These are phyloP conservation scores for Oryzias curvinotus DNA, from an alignment of 2,113 vertebrate genomes.

Conservation along the genomic window DNA sequence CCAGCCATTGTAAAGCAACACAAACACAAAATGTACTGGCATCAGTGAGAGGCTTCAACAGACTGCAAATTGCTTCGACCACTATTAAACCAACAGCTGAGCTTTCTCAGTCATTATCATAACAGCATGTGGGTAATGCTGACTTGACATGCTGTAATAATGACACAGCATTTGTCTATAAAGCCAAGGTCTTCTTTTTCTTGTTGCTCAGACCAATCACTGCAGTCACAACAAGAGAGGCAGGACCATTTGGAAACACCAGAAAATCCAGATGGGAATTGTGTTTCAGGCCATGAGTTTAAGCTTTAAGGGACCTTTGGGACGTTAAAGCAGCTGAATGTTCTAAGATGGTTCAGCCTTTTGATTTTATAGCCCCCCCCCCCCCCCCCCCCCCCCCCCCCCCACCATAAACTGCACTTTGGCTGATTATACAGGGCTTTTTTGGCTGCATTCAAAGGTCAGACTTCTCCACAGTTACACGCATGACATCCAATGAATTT, in stretches of 20 bases:
- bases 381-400: slow-evolving; percentile 38
- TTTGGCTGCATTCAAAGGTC: slow-evolving; percentile 45
- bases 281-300: slow-evolving; percentile 30
- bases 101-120: slow-evolving; percentile 56
- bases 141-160: slow-evolving; percentile 65
- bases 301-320: slow-evolving; percentile 45
- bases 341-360: slow-evolving; percentile 33
- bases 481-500: slow-evolving; percentile 41
- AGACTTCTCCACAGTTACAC: slow-evolving; percentile 19
- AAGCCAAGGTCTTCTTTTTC: slow-evolving; percentile 55
- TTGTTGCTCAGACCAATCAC: slow-evolving; percentile 51
- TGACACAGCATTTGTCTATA: slow-evolving; percentile 43
- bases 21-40: slow-evolving; percentile 28
- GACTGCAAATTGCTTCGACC: slow-evolving; percentile 53
- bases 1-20: slow-evolving; percentile 20
- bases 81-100: slow-evolving; percentile 55
- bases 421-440: slow-evolving; percentile 47
- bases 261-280: slow-evolving; percentile 50
- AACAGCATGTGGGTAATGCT: slow-evolving; percentile 55
- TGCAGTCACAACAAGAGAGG: slow-evolving; percentile 48
- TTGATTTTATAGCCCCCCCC: slow-evolving; percentile 49
- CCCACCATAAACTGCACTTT: slow-evolving; percentile 33
- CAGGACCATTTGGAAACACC: slow-evolving; percentile 44
- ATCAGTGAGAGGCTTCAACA: slow-evolving; percentile 33
- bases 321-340: slow-evolving; percentile 14